These are phyloP conservation scores for Miltochrista miniata DNA, from an alignment of 2,888 invertebrate species.

Conservation along the genomic window DNA sequence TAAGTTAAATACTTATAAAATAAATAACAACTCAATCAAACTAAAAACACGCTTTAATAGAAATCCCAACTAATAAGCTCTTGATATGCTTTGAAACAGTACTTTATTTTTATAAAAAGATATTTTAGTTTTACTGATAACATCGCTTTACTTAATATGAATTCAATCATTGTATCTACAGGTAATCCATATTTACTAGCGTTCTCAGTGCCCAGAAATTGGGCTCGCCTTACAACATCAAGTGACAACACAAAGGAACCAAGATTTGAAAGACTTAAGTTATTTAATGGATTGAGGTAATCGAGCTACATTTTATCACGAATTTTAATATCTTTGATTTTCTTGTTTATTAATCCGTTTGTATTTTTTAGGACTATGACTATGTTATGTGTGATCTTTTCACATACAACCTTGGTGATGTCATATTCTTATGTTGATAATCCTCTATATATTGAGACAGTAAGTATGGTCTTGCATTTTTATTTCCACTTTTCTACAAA, in stretches of 20 bases:
- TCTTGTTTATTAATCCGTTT: too few relatives aligned
- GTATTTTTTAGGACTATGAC: slow-evolving; percentile 66
- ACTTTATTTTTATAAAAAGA: too few relatives aligned
- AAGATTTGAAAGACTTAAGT: slow-evolving; percentile 60
- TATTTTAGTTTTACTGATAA: too few relatives aligned
- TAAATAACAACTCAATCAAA: too few relatives aligned
- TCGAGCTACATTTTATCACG: not conserved
- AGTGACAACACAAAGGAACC: slow-evolving; percentile 54
- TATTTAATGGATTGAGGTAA: slow-evolving; percentile 70
- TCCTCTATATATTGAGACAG: slow-evolving; percentile 68
- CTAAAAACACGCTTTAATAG: too few relatives aligned
- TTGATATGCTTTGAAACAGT: too few relatives aligned
- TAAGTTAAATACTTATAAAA: too few relatives aligned
- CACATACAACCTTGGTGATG: slow-evolving; percentile 63
- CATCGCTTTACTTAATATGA: too few relatives aligned
- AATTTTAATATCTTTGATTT: not conserved
- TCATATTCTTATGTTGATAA: slow-evolving; percentile 58
- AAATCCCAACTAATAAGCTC: too few relatives aligned
- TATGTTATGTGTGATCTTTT: slow-evolving; percentile 72
- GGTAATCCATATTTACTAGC: slow-evolving; percentile 66
- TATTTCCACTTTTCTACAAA: too few relatives aligned
- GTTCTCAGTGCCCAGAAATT: slow-evolving; percentile 68
- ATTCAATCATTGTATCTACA: slow-evolving; percentile 18
- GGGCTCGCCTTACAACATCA: slow-evolving; percentile 58
- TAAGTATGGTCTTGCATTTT: too few relatives aligned